Evolutionary conservation across 2,113 vertebrate species (phyloP).

Genomic region (Galemys pyrenaicus): DNA sequence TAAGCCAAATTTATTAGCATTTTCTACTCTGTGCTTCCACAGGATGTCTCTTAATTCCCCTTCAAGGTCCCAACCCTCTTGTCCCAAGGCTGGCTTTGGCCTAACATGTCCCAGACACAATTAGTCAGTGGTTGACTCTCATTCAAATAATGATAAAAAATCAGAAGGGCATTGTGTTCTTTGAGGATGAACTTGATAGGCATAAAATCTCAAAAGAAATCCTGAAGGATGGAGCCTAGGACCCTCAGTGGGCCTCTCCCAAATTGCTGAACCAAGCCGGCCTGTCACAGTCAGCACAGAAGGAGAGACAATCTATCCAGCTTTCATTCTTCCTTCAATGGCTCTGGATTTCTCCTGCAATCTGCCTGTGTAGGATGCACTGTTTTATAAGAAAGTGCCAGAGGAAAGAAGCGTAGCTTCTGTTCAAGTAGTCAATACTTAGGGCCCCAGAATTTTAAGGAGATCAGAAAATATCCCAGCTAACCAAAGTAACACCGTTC

Average conservation of each 20-base stretch:
- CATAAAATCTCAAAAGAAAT: conserved; percentile 44
- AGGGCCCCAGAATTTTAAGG: conserved; percentile 8
- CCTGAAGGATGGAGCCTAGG: neutral
- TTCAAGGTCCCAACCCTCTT: neutral
- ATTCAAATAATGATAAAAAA: conserved; percentile 28
- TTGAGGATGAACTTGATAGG: conserved; percentile 42
- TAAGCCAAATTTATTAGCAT: neutral
- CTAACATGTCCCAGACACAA: conserved; percentile 25
- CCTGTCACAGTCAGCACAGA: neutral
- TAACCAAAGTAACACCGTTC: neutral
- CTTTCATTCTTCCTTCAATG: neutral
- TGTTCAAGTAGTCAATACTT: neutral
- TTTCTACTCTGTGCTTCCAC: neutral
- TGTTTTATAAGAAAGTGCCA: neutral
- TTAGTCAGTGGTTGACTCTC: conserved; percentile 28
- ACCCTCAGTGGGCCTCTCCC: neutral
- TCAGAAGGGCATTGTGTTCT: conserved; percentile 22
- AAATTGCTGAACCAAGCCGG: neutral
- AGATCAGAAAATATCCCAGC: conserved; percentile 27
- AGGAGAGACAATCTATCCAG: neutral
- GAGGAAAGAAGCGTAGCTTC: neutral
- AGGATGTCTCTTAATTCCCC: neutral
- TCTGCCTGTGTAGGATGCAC: neutral
- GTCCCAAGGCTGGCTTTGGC: neutral
- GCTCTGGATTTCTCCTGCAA: neutral